Evolutionary conservation across 2,113 vertebrate genomes (phyloP).

Genomic region (Xiphophorus couchianus): DNA sequence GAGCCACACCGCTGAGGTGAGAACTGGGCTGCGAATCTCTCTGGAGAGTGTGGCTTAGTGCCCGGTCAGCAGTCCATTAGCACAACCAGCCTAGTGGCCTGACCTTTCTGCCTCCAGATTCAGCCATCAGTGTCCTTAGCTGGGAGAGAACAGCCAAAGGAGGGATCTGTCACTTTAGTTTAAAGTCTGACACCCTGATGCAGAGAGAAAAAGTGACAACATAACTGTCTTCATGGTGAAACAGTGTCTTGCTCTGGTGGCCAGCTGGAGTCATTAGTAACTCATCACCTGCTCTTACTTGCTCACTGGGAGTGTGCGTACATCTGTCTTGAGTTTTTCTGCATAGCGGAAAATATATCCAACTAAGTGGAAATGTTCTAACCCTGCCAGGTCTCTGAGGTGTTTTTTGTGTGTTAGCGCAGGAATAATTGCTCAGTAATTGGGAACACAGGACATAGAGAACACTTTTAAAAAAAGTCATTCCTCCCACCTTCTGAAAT

Average conservation of each 20-base stretch:
- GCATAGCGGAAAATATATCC: constrained; percentile 32
- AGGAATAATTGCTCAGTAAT: constrained; percentile 6
- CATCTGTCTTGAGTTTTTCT: constrained; percentile 1
- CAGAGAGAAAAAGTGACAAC: constrained; percentile 60
- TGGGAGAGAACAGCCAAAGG: constrained; percentile 48
- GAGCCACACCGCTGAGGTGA: constrained; percentile 49
- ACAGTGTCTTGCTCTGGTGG: constrained; percentile 44
- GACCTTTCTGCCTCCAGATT: constrained; percentile 63
- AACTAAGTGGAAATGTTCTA: constrained; percentile 24
- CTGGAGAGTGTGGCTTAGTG: constrained; percentile 59
- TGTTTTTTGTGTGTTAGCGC: constrained; percentile 15
- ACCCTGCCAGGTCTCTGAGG: constrained; percentile 15
- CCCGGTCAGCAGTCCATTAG: constrained; percentile 73
- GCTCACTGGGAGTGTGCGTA: constrained; percentile 15
- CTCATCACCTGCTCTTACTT: constrained; percentile 43
- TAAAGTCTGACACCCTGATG: constrained; percentile 64
- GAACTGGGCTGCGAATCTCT: constrained; percentile 56
- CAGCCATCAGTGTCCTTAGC: constrained; percentile 56
- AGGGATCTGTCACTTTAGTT: constrained; percentile 68
- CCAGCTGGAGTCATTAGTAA: constrained; percentile 55
- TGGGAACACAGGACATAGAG: constrained; percentile 26
- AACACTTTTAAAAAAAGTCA: neutral
- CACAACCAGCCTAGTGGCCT: constrained; percentile 62
- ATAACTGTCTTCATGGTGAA: constrained; percentile 47
- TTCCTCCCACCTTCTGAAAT: constrained; percentile 8